Conservation (phyloP, 2,797 vertebrate species). For the Mastacembelus armatus region DNA sequence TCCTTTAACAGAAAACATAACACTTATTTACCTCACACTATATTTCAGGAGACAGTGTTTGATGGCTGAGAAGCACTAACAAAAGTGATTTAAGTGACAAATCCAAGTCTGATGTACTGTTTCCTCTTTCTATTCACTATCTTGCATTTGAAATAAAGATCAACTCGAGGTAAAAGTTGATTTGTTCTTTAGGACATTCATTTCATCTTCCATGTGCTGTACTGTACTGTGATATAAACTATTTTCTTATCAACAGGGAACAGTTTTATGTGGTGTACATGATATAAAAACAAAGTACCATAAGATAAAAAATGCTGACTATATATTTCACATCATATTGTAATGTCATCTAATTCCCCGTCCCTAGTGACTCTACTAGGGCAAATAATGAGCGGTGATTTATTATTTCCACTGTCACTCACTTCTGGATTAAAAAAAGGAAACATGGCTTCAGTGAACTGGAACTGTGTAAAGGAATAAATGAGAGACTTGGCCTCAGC, state of each 20-base stretch:
- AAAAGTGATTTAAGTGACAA: neutral
- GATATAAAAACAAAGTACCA: neutral
- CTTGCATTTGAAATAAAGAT: neutral
- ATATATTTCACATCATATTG: constrained; percentile 55
- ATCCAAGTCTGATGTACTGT: too few species aligned
- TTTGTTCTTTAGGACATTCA: too few species aligned
- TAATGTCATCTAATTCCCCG: constrained; percentile 59
- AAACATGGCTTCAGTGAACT: constrained; percentile 71
- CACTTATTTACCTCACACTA: neutral
- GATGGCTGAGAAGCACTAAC: neutral
- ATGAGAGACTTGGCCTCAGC: constrained; percentile 66
- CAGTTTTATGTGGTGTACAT: constrained; percentile 2
- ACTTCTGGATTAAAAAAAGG: constrained; percentile 82
- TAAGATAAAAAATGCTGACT: neutral
- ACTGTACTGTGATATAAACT: too few species aligned
- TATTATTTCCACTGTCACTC: constrained; percentile 67
- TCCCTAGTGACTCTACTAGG: constrained; percentile 31
- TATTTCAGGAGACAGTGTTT: neutral
- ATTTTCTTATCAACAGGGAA: neutral
- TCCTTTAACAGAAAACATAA: neutral
- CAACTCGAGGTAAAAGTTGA: too few species aligned
- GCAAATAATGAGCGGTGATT: constrained; percentile 68
- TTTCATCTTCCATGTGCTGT: too few species aligned
- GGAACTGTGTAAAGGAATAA: constrained; percentile 71
- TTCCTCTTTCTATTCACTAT: too few species aligned